Evolutionary conservation across 2,113 vertebrate genomes (phyloP).

Genomic region (Otis tarda): DNA sequence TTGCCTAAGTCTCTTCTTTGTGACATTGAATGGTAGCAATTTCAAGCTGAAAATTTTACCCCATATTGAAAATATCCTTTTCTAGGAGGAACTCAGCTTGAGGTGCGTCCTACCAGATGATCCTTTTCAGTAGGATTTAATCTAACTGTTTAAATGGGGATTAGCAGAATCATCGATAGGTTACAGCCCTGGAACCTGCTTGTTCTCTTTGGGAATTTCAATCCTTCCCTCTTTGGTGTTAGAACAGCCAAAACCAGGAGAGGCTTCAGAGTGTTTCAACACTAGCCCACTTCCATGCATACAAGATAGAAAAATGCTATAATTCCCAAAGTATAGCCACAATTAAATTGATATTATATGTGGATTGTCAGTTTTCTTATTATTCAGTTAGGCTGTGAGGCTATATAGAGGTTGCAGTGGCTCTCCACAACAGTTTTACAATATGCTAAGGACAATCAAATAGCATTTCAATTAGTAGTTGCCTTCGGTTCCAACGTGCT

Average conservation of each 20-base stretch:
- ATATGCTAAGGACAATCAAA: neutral
- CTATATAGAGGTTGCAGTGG: neutral
- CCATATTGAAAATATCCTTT: neutral
- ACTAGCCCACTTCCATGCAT: neutral
- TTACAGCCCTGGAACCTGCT: slow-evolving; percentile 21
- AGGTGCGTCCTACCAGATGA: slow-evolving; percentile 15
- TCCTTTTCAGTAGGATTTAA: slow-evolving; percentile 39
- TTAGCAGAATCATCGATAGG: slow-evolving; percentile 41
- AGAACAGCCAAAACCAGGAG: neutral
- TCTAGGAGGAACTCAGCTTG: neutral
- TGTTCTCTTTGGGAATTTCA: slow-evolving; percentile 44
- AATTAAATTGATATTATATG: neutral
- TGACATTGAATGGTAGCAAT: neutral
- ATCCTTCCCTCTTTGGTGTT: slow-evolving; percentile 17
- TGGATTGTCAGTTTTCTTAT: neutral
- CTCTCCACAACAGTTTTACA: neutral
- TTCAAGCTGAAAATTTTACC: neutral
- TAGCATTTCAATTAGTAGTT: slow-evolving; percentile 40
- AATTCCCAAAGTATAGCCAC: neutral
- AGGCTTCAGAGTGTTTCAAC: neutral
- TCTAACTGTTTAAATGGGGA: slow-evolving; percentile 50
- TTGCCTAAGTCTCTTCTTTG: neutral
- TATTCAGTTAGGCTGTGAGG: neutral
- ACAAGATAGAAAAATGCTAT: neutral
- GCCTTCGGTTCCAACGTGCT: neutral